These are phyloP conservation scores for Leucozona laternaria DNA, from an alignment of 2,888 invertebrate genomes.

Conservation along the genomic window DNA sequence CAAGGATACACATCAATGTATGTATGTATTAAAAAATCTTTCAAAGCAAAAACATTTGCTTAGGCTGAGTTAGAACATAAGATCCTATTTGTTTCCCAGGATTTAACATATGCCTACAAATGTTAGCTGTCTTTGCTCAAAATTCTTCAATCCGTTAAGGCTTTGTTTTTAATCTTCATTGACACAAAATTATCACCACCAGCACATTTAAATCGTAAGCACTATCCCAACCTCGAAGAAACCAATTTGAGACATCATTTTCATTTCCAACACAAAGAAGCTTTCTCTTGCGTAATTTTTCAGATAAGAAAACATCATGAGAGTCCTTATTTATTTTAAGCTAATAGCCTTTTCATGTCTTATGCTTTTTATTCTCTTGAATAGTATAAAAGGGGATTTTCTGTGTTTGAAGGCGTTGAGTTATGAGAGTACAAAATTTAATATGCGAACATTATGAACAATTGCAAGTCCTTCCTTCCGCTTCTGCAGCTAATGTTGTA, in stretches of 20 bases:
- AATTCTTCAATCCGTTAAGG: no score
- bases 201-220: background rate
- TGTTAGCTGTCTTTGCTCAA: no score
- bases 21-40: no score
- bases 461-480: background rate
- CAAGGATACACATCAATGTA: no score
- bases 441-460: slow-evolving; percentile 11
- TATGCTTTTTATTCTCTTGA: background rate
- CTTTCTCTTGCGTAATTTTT: background rate
- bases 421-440: background rate
- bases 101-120: no score
- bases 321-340: slow-evolving; percentile 17
- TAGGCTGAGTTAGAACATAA: no score
- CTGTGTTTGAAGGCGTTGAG: slow-evolving; percentile 1
- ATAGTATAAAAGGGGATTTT: background rate
- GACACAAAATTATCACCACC: background rate
- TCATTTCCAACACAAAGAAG: background rate
- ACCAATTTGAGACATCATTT: background rate
- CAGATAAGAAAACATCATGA: background rate
- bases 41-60: no score
- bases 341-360: background rate
- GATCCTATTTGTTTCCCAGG: no score
- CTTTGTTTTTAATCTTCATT: no score
- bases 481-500: background rate
- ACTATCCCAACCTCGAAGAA: background rate